Base-by-base conservation (phyloP, 1,140 invertebrate species). In the Pomacea maculata region DNA sequence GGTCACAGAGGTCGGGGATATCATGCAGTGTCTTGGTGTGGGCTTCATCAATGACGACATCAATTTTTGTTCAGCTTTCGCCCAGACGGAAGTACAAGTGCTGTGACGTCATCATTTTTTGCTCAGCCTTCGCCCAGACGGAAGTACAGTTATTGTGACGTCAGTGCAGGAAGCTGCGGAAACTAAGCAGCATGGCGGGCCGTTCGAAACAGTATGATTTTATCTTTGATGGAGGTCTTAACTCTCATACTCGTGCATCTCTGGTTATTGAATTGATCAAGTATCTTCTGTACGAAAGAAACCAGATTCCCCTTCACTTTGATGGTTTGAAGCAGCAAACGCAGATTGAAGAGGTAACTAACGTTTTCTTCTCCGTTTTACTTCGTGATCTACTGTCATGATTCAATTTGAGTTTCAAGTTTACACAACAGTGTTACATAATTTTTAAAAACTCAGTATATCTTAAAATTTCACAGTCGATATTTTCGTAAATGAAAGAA, bases 261-360 rank as follows among this genome's bases (percentile, higher is more conserved):
- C 68, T 85, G 17, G 72, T 85, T 54, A 79, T 73, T 63, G 84
- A 85, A 61, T 57, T 85, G 72, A 79, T 85, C 67, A 83, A 85
- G 67, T 80, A 83, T 70, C 52, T 85, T 17, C 45, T 83, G 65
- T 85, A 81, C 80, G 80, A 85, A 68, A 71, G 84, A 63, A 78
- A 83, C n/a, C 84, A 85, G 64, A 85, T 85, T 70, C 84, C 84
- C 54, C 25, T 83, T 14, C 80, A 80, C 9, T 79, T 81, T 25
- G 84, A 85, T 61, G 68, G 81, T 71, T 25, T 83, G 17, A 83
- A 78, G 68, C 78, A 72, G 57, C 63, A 67, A 21, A 74, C 65
- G 79, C 25, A 70, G 54, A 71, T 45, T 72, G 19, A 25, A 61
- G 54, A 71, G 78, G 70, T 72, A 54, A 55, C 34, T 45, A 4